phyloP scores from a whole-genome alignment of 1,140 invertebrate species.

The Aporrectodea caliginosa region DNA sequence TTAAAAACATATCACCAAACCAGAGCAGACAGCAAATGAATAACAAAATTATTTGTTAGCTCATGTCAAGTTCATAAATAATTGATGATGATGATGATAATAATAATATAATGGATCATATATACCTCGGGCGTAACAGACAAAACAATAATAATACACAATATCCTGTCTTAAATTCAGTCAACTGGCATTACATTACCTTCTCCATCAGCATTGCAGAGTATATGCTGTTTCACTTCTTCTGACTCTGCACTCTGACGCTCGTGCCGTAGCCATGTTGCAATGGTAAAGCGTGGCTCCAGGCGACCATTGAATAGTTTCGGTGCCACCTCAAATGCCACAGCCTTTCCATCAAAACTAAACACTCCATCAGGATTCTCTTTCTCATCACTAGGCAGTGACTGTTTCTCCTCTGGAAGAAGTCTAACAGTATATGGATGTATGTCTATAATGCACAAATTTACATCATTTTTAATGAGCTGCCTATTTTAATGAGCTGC shows the following conservation, averaged over 20 bases:
- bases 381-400: not conserved
- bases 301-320: conserved; percentile 46
- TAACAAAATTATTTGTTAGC: too few relatives aligned
- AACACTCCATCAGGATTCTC: not conserved
- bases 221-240: conserved; percentile 77
- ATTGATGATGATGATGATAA: too few relatives aligned
- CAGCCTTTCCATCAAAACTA: not conserved
- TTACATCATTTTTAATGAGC: too few relatives aligned
- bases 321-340: not conserved
- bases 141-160: too few relatives aligned
- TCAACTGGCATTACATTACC: conserved; percentile 67
- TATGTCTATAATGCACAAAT: not conserved
- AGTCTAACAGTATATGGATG: not conserved
- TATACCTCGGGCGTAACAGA: too few relatives aligned
- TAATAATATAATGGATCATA: too few relatives aligned
- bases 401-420: not conserved
- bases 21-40: too few relatives aligned
- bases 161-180: not conserved
- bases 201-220: conserved; percentile 94
- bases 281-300: conserved; percentile 76
- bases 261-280: conserved; percentile 88
- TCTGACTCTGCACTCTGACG: conserved; percentile 58
- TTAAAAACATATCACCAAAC: too few relatives aligned
- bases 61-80: too few relatives aligned
- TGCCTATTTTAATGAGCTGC: too few relatives aligned